Conservation (phyloP, 2,888 invertebrate species). For the Galerucella pusilla region DNA sequence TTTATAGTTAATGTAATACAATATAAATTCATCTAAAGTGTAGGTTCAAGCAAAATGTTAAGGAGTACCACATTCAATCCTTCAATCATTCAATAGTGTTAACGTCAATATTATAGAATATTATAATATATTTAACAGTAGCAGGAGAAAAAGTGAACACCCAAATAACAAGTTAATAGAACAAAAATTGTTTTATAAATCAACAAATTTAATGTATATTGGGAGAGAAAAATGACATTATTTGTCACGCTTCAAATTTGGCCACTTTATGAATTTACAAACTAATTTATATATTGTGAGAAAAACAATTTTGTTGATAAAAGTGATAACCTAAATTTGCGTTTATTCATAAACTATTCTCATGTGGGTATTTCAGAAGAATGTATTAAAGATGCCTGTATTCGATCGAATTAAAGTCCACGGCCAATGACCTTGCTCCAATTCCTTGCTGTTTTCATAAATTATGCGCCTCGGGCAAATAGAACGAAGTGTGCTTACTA, state of each 20-base stretch:
- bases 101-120: no score
- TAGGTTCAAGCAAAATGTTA: no score
- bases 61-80: no score
- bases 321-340: neutral
- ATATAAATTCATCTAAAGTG: no score
- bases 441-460: slow-evolving; percentile 56
- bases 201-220: no score
- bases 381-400: slow-evolving; percentile 7
- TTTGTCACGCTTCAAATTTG: neutral
- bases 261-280: neutral
- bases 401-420: slow-evolving; percentile 43
- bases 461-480: slow-evolving; percentile 49
- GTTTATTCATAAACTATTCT: neutral
- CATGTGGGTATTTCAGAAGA: neutral
- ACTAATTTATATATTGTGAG: neutral
- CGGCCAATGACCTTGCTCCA: slow-evolving; percentile 62
- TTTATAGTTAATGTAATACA: no score
- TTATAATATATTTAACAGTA: no score
- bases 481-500: slow-evolving; percentile 55
- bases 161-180: no score
- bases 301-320: neutral
- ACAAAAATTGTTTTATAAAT: no score
- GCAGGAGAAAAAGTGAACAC: no score
- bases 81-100: no score
- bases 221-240: no score